These are phyloP conservation scores for Aricia artaxerxes DNA, from an alignment of 2,888 invertebrate genomes.

Conservation along the genomic window DNA sequence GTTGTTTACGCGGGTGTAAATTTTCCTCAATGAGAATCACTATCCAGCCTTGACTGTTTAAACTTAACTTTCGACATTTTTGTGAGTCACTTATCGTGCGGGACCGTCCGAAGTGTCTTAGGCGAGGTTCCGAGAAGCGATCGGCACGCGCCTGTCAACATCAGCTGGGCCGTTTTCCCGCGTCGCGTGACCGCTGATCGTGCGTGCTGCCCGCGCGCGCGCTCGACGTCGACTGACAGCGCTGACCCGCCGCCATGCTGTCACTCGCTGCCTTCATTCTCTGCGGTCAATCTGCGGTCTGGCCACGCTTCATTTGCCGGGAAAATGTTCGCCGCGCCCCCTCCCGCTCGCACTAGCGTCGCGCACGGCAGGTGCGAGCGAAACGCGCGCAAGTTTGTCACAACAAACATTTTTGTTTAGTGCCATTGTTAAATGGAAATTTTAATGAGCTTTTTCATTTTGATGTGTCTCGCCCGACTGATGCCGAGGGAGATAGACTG, in stretches of 20 bases:
- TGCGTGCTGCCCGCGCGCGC: conserved; percentile 67
- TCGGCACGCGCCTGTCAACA: conserved; percentile 57
- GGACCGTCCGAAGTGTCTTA: conserved; percentile 54
- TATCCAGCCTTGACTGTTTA: conserved; percentile 60
- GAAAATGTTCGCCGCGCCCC: conserved; percentile 68
- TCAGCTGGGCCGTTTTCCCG: conserved; percentile 69
- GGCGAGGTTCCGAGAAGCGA: conserved; percentile 50
- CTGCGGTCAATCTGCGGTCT: conserved; percentile 81
- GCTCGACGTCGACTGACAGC: conserved; percentile 70
- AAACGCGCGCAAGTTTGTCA: conserved; percentile 67
- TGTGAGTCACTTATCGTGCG: conserved; percentile 66
- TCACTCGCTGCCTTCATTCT: conserved; percentile 80
- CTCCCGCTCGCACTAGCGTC: conserved; percentile 56
- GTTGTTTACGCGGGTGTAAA: conserved; percentile 10
- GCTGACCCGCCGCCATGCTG: conserved; percentile 79
- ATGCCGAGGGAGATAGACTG: not conserved
- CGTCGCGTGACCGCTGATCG: conserved; percentile 52
- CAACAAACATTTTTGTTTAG: conserved; percentile 74
- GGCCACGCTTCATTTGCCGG: conserved; percentile 81
- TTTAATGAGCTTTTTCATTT: conserved; percentile 75
- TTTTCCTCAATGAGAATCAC: conserved; percentile 55
- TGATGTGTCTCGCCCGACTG: conserved; percentile 56
- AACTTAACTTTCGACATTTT: conserved; percentile 80
- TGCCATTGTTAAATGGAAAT: conserved; percentile 74
- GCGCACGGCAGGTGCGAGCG: conserved; percentile 51